These are phyloP conservation scores for Sarcophaga subvicina DNA, from an alignment of 2,888 invertebrate genomes.

Conservation along the genomic window DNA sequence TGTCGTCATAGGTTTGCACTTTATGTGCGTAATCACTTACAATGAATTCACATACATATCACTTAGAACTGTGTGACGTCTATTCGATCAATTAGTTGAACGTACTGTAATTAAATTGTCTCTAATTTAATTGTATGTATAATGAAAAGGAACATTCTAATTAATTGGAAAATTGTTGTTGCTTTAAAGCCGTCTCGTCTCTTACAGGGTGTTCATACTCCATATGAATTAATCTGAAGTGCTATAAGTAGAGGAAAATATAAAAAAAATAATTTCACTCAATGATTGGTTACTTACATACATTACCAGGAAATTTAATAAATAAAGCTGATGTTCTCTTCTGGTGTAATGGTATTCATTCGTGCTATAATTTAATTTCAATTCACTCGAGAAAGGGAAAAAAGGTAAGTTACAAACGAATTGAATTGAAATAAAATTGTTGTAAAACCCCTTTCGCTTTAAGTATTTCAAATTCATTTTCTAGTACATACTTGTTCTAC, in stretches of 20 bases:
- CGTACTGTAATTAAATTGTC: too few species aligned
- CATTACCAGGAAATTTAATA: neutral
- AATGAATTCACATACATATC: neutral
- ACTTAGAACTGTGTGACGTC: neutral
- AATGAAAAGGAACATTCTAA: neutral
- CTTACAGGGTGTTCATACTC: too few species aligned
- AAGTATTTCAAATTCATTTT: conserved; percentile 10
- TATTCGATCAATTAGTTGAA: too few species aligned
- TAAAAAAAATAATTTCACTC: neutral
- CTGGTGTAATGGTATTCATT: too few species aligned
- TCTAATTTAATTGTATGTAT: neutral
- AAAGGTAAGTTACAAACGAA: neutral
- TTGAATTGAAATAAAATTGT: neutral
- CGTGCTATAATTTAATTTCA: too few species aligned
- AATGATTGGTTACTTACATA: neutral
- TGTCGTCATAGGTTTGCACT: neutral
- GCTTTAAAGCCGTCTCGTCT: too few species aligned
- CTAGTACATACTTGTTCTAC: neutral
- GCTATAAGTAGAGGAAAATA: too few species aligned
- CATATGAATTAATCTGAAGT: too few species aligned
- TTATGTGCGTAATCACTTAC: neutral
- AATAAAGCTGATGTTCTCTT: neutral
- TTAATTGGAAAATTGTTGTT: neutral
- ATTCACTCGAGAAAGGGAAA: too few species aligned
- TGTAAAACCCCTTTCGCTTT: neutral